Evolutionary conservation across 2,888 invertebrate species (phyloP), one percentile per base, ranked within the genome.

Genomic region (Matsumyia berberina): DNA sequence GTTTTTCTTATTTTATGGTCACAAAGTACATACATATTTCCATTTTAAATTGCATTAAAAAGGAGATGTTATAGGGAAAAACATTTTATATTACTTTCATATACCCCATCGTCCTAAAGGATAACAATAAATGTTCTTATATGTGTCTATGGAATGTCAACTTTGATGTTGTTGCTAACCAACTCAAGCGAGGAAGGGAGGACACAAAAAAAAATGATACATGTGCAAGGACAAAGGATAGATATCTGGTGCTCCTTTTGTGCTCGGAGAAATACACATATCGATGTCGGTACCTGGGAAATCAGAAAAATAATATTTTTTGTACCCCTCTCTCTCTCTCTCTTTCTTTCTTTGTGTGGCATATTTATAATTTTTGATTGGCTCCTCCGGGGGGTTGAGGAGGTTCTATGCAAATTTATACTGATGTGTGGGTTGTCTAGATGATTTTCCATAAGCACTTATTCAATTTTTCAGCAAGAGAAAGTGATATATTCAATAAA

Each of bases 351-450:
- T n/a, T n/a, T n/a, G n/a, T 12, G 12, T 0, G 5, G 39, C 6
- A 39, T 39, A 46, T 46, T 51, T 51, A 29, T 29, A 51, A 51
- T 31, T 8, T 15, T 31, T 29, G 31, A 51, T 51, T 51, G 51
- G 15, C 29, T 46, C 15, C 11, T 9, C 9, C 5, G 8, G 44
- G 44, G 15, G 15, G 15, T 44, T 6, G 42, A 6, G 11, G 8
- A 9, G 17, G 1, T 7, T 17, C 12, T 12, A n/a, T n/a, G 37
- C 7, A 42, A 42, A 42, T 17, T 7, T 42, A 42, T 46, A 46
- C 17, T 19, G 19, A 15, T 31, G 12, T 53, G 53, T 51, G 11
- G 29, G 31, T 53, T n/a, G n/a, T n/a, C n/a, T n/a, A 29, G 3
- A 9, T 51, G 31, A 12, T 7, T 29, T 51, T 6, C 2, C 1